These are phyloP conservation scores for Alfaro cultratus DNA, from an alignment of 2,797 vertebrate genomes.

Conservation along the genomic window DNA sequence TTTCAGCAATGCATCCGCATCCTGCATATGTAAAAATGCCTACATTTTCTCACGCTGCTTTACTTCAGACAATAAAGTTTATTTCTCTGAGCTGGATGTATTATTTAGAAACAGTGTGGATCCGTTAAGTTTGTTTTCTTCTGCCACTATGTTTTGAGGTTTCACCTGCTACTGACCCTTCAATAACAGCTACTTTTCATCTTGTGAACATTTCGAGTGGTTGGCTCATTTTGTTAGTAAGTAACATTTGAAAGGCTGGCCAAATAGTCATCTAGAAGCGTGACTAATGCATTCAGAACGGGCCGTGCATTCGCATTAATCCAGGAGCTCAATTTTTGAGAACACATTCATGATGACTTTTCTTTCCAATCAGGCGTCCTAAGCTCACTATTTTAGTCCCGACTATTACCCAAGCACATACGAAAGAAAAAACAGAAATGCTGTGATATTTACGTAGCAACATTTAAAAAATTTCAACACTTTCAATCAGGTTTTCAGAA, in stretches of 20 bases:
- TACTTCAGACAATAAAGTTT: not conserved
- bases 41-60: not conserved
- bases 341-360: constrained; percentile 6
- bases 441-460: not conserved
- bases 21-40: not conserved
- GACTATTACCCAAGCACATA: not conserved
- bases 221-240: not conserved
- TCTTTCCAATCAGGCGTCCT: constrained; percentile 3
- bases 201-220: not conserved
- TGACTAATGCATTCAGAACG: constrained; percentile 5
- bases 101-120: not conserved
- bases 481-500: not conserved
- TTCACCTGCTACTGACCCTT: not conserved
- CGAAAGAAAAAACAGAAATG: not conserved
- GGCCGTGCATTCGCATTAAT: constrained; percentile 21
- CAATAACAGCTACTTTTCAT: not conserved
- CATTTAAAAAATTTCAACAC: not conserved
- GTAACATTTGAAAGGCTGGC: constrained; percentile 15
- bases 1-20: not conserved
- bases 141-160: not conserved
- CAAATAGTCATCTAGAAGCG: constrained; percentile 8
- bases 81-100: not conserved
- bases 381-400: not conserved
- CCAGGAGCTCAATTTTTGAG: constrained; percentile 27
- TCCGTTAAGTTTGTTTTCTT: not conserved